Evolutionary conservation across 2,888 invertebrate genomes (phyloP), one percentile per base, ranked within the genome.

Genomic region (Rhabditoides inermis): DNA sequence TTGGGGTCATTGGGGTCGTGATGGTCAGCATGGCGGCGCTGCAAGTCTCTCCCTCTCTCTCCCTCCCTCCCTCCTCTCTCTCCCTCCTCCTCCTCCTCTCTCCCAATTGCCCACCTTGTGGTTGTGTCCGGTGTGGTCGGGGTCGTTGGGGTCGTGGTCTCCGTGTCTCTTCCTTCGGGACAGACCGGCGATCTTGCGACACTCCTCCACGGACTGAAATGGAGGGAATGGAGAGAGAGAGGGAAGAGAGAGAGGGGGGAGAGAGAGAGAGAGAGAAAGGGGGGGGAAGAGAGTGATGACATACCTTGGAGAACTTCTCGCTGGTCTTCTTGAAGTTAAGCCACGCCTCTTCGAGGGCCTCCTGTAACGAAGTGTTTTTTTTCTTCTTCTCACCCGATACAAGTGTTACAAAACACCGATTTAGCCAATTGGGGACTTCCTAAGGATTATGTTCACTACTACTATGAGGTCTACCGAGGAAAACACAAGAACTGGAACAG

Each of bases 331-430:
- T n/a, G n/a, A n/a, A n/a, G n/a, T n/a, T n/a, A n/a, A n/a, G n/a
- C n/a, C n/a, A n/a, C n/a, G n/a, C n/a, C n/a, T n/a, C n/a, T n/a
- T n/a, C n/a, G 12, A 18, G 15, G 1, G 10, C 12, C 20, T n/a
- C n/a, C n/a, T n/a, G n/a, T n/a, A n/a, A n/a, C n/a, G n/a, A n/a
- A n/a, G n/a, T n/a, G n/a, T n/a, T n/a, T n/a, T n/a, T n/a, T n/a
- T n/a, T n/a, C n/a, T 58, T 58, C 4, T 47, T 37, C 40, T 58
- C 55, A 53, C 47, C 1, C 20, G 3, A 15, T 45, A n/a, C 48
- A 55, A 45, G 7, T 42, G 45, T 36, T 36, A 58, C 40, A 36
- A 51, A 7, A 35, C 36, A 6, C 18, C 15, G 32, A 58, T 39
- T n/a, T 58, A n/a, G n/a, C n/a, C n/a, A n/a, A n/a, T n/a, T n/a